phyloP scores from a whole-genome alignment of 2,113 vertebrate species.

The Aepyceros melampus region DNA sequence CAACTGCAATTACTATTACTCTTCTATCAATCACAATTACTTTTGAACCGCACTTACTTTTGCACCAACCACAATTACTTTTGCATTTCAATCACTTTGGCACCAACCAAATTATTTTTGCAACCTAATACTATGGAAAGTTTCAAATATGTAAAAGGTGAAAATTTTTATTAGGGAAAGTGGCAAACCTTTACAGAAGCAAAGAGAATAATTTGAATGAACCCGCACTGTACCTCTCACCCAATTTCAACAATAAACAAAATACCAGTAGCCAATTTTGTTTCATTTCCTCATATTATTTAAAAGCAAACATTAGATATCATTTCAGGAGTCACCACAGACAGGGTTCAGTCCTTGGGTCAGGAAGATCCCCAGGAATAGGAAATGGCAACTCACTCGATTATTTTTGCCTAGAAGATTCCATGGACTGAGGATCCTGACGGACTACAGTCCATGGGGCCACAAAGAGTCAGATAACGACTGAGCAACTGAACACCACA shows the following conservation, averaged over 20 bases:
- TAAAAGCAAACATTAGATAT: background rate
- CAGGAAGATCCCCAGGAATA: background rate
- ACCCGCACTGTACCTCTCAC: background rate
- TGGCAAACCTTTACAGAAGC: background rate
- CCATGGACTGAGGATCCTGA: background rate
- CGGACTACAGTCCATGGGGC: fast-evolving
- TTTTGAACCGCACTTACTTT: background rate
- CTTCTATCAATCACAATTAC: background rate
- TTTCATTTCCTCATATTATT: background rate
- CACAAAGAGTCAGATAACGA: background rate
- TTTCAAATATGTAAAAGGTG: background rate
- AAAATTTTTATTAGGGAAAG: background rate
- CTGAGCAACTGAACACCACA: background rate
- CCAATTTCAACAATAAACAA: background rate
- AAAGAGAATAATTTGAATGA: background rate
- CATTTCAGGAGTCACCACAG: background rate
- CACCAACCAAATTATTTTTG: background rate
- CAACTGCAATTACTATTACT: background rate
- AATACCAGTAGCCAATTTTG: background rate
- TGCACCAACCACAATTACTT: background rate
- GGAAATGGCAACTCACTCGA: background rate
- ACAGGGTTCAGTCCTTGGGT: fast-evolving
- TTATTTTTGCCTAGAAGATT: background rate
- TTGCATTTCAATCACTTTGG: background rate
- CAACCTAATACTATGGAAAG: background rate